phyloP scores from a whole-genome alignment of 2,113 vertebrate species.

The Ailuropoda melanoleuca region DNA sequence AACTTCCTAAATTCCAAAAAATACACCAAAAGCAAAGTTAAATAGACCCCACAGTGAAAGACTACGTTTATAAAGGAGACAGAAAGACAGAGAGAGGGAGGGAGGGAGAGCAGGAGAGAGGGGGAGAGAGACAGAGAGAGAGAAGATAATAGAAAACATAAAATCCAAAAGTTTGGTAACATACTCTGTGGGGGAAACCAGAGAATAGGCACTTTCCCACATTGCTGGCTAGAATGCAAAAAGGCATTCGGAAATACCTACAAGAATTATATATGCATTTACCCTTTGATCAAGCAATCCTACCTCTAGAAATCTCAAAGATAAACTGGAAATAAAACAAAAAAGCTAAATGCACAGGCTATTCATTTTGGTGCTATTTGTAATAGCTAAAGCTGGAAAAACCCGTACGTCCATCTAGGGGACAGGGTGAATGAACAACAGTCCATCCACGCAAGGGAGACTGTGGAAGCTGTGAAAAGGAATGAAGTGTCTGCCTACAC shows the following conservation, averaged over 20 bases:
- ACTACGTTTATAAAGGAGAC: neutral
- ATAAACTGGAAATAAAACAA: neutral
- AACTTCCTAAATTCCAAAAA: neutral
- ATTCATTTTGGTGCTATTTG: neutral
- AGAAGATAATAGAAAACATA: neutral
- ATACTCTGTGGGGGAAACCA: neutral
- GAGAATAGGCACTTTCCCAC: neutral
- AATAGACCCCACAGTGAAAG: neutral
- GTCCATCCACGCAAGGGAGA: neutral
- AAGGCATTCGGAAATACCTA: neutral
- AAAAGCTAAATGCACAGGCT: neutral
- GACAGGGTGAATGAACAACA: neutral
- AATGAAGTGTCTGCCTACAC: neutral
- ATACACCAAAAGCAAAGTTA: neutral
- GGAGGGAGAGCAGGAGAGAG: no score
- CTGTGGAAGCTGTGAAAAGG: neutral
- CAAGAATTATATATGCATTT: neutral
- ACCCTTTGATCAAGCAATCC: neutral
- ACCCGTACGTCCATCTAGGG: neutral
- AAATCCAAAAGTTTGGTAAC: neutral
- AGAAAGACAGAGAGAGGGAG: neutral
- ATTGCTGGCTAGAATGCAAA: neutral
- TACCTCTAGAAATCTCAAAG: neutral
- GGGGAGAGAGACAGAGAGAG: no score
- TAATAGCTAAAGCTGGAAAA: neutral